Evolutionary conservation across 2,113 vertebrate genomes (phyloP), one percentile per base, ranked within the genome.

Genomic region (Puffinus mauretanicus): DNA sequence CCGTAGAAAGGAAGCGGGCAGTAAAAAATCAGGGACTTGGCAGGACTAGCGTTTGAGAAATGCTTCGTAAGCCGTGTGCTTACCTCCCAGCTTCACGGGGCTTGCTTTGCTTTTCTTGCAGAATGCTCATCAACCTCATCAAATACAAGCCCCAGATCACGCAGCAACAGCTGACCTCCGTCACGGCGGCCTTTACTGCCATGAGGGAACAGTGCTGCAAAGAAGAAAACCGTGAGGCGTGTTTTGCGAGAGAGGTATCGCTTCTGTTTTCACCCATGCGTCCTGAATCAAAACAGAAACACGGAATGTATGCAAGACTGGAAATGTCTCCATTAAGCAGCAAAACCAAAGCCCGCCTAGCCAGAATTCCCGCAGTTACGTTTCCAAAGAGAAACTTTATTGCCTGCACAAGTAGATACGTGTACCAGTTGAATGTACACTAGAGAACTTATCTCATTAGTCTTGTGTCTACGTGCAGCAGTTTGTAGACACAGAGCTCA

Each of bases 161-260:
- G 2, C 77, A 84, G 20, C 73, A 57, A 1, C 90, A 94, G 60
- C 47, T 97, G 19, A 11, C 11, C 7, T 8, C 64, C 0, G 6
- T 83, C 71, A 82, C 82, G 0, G 76, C 16, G 0, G 51, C 92
- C 69, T 98, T 98, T 6, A 3, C 36, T 4, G 34, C 73, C 57
- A 76, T 97, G 72, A 30, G 82, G 62, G 70, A 92, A 19, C 84
- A 2, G 16, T 97, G 97, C 82, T 98, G 97, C 76, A 4, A 16
- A 16, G 71, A 47, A 7, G 88, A 65, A 12, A 16, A 55, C 34
- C 69, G 4, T 1, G 76, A 92, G 51, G 47, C 16, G 1, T 98
- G 97, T n/a, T 98, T 98, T 38, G 26, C 8, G 13, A n/a, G 16
- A 87, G 93, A 97, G 96, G 97, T 97, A 96, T 4, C 0, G 0